Evolutionary conservation across 2,113 vertebrate genomes (phyloP), one percentile per base, ranked within the genome.

Genomic region (Cebus imitator): DNA sequence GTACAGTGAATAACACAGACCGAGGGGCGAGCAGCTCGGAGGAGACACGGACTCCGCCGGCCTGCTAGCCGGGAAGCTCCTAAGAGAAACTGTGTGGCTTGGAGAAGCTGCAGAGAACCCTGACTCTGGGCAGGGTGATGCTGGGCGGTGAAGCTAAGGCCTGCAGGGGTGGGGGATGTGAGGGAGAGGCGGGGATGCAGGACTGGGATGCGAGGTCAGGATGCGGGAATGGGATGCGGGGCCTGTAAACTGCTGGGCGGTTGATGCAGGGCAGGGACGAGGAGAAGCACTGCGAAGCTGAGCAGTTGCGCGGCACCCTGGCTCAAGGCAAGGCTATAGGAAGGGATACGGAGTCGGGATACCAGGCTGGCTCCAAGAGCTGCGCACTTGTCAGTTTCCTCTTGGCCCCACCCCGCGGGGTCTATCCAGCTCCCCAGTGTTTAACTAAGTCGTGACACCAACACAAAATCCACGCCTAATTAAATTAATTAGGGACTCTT

Each of bases 401-500:
- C 90, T 98, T 98, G 98, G 99, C 99, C 99, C 99, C 99, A 98
- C 99, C 99, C 99, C 98, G 98, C 99, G 98, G 98, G 98, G 96
- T 98, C 95, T 96, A 98, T 98, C 98, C 98, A 98, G 98, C 98
- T 99, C 99, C 98, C 98, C 97, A 97, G 98, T 98, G 99, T 99
- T 98, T 98, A 99, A 99, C 98, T 98, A 99, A 99, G 99, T 99
- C 99, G 97, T 99, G 99, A 99, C 99, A 99, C 99, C 98, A 95
- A 98, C 98, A 98, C 98, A 98, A 94, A 98, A 99, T 98, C 99
- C 98, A 98, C 99, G 98, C 99, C 99, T 99, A 99, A 99, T 99
- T 99, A 99, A 99, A 99, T 99, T 99, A 99, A 99, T 99, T 99
- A 99, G 99, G 99, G 99, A 98, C 98, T 98, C 99, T 99, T 99